Base-by-base conservation (phyloP, 30 jellyfish, hydroid and myxozoan genomes). In the Cassiopea xamachana region DNA sequence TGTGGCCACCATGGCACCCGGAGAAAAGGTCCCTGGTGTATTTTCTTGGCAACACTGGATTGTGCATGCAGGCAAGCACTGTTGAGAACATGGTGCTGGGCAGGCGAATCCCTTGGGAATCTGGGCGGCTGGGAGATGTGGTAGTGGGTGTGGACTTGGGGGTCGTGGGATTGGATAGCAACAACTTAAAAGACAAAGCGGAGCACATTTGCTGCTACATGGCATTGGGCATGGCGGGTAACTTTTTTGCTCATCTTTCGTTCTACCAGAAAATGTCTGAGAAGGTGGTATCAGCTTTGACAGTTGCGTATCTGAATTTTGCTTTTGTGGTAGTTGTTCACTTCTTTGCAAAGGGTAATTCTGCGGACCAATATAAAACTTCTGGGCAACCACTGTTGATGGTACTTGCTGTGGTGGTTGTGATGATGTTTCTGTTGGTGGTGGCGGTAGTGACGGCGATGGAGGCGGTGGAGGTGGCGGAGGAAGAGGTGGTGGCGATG, bases 141-240 rank as follows among this genome's bases (percentile, higher is more conserved):
- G 81, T 6, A 84, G 73, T 6, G 83, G 71, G 13, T 47, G 67
- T 60, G 77, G 59, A 48, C 77, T 75, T 48, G 89, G 89, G 61
- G 74, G 49, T 87, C 71, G 72, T 12, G 92, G 82, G 49, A 79
- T 72, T 9, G 96, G 96, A 59, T 71, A 55, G 80, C 89, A 73
- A 27, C 93, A 73, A 69, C 92, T 81, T 51, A 87, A 80, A 60
- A 71, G 78, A 47, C 90, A 89, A 46, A 85, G 89, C 43, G 94
- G 90, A 0, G 93, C 94, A 50, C 93, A 81, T 2, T 81, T 62
- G 46, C 79, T 86, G 68, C 97, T 89, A 73, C 98, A 93, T 1
- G 98, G 94, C 58, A 91, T 83, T 17, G 94, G 98, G 67, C 98
- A 93, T 18, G 83, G 48, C 17, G 97, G 94, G 61, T 75, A 87